phyloP scores from a whole-genome alignment of 2,888 invertebrate species.

The Apodemia zela region DNA sequence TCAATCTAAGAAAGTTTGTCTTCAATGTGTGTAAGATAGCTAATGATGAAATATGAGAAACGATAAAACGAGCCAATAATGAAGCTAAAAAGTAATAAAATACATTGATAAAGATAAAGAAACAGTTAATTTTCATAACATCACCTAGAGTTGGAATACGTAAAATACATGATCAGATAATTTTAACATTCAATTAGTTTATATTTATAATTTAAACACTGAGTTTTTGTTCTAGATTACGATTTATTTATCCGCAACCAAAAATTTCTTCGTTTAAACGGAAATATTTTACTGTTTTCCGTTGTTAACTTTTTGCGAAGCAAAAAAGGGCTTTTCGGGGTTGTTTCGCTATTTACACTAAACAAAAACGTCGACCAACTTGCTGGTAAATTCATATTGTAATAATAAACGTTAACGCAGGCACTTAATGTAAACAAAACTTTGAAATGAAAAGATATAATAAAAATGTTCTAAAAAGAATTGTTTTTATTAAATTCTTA shows the following conservation, averaged over 20 bases:
- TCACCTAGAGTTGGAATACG: too few species aligned
- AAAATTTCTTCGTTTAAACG: not conserved
- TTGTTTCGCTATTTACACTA: slow-evolving; percentile 2
- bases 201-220: not conserved
- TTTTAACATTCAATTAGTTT: too few species aligned
- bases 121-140: too few species aligned
- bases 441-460: not conserved
- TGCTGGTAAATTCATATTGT: not conserved
- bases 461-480: slow-evolving; percentile 13
- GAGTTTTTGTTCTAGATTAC: not conserved
- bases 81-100: too few species aligned
- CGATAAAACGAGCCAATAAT: too few species aligned
- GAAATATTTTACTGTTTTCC: slow-evolving; percentile 8
- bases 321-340: not conserved
- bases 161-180: too few species aligned
- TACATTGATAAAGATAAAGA: too few species aligned
- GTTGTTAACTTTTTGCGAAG: not conserved
- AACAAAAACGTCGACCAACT: not conserved
- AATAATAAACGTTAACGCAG: not conserved
- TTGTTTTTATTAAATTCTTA: slow-evolving; percentile 30
- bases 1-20: too few species aligned
- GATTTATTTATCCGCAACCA: not conserved
- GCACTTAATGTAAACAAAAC: not conserved
- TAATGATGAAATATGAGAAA: too few species aligned
- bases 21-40: too few species aligned